Conservation (phyloP, 1,140 invertebrate species). For the Drosophila ambigua region DNA sequence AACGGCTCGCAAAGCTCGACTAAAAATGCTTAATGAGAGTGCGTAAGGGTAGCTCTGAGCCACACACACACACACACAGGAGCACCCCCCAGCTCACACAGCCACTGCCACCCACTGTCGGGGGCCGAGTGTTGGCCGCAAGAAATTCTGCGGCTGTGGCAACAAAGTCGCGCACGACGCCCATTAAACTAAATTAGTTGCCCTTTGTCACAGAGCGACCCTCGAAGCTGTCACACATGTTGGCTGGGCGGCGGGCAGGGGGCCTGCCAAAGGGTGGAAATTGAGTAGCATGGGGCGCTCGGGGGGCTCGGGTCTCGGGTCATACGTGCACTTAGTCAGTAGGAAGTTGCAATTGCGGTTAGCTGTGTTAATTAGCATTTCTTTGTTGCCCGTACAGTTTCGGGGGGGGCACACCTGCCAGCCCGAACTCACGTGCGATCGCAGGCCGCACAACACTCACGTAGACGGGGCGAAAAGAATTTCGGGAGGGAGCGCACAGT, state of each 20-base stretch:
- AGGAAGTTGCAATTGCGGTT: constrained; percentile 76
- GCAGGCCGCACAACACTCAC: too few species aligned
- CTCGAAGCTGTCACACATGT: constrained; percentile 47
- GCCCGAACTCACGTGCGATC: constrained; percentile 12
- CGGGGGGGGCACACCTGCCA: background rate
- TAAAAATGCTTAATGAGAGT: constrained; percentile 80
- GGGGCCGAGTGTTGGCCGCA: constrained; percentile 54
- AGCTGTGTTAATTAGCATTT: constrained; percentile 74
- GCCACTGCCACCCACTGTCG: background rate
- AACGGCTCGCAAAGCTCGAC: constrained; percentile 77
- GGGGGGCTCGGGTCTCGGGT: constrained; percentile 5
- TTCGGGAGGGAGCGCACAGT: too few species aligned
- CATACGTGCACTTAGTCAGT: constrained; percentile 69
- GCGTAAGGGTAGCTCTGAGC: constrained; percentile 44
- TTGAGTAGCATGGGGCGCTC: too few species aligned
- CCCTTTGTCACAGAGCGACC: constrained; percentile 76
- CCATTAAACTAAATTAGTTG: constrained; percentile 80
- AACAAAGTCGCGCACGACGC: constrained; percentile 69
- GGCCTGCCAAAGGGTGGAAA: background rate
- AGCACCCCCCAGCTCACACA: too few species aligned
- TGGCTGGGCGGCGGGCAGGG: background rate
- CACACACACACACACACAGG: constrained; percentile 2
- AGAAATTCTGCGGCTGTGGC: constrained; percentile 73
- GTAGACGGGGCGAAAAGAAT: too few species aligned
- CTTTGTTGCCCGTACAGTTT: constrained; percentile 53